Evolutionary conservation across 2,113 vertebrate genomes (phyloP).

Genomic region (Gyps fulvus): DNA sequence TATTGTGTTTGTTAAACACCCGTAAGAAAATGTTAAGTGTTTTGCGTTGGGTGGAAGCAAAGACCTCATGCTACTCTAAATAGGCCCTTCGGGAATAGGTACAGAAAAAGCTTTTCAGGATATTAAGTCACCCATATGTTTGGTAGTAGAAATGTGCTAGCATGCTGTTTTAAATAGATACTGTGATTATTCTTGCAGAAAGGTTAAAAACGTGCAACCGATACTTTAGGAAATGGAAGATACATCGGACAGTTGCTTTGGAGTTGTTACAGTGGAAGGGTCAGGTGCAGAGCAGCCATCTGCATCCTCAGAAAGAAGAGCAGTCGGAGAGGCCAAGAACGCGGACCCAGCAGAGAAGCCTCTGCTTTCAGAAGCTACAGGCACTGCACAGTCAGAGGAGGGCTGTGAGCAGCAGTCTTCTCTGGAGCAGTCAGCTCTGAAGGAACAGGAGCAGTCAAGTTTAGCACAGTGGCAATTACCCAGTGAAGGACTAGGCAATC

Average conservation of each 20-base stretch:
- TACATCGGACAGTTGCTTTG: background rate
- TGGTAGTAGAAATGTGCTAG: background rate
- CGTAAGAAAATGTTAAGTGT: too few species aligned
- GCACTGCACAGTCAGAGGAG: background rate
- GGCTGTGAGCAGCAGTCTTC: background rate
- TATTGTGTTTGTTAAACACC: fast-evolving
- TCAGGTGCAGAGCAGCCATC: background rate
- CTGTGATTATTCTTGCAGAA: background rate
- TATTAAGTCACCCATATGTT: background rate
- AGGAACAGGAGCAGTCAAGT: background rate
- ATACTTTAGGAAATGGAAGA: conserved; percentile 53
- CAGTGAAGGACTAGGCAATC: background rate
- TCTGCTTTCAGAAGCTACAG: background rate
- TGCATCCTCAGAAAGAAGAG: background rate
- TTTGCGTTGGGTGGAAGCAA: background rate
- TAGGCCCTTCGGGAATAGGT: background rate
- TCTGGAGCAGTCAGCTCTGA: background rate
- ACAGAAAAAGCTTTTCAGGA: background rate
- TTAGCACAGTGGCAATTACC: background rate
- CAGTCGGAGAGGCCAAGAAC: fast-evolving
- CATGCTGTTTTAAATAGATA: background rate
- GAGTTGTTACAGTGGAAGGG: background rate
- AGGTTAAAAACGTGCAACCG: background rate
- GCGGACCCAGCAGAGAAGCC: background rate
- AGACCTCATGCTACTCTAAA: background rate